Base-by-base conservation (phyloP, 2,797 vertebrate species). In the Myotis planiceps region DNA sequence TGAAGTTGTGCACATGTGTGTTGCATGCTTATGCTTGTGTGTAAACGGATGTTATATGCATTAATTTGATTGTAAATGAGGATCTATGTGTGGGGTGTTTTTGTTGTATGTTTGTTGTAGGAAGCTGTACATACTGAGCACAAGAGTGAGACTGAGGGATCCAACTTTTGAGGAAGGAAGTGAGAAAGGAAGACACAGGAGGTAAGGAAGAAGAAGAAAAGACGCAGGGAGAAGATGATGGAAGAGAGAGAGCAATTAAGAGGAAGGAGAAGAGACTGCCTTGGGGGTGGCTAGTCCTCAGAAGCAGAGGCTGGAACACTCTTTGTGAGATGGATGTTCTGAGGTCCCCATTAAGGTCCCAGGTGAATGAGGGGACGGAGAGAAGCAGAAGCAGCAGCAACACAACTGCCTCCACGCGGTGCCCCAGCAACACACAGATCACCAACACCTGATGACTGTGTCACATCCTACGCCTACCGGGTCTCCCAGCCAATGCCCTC, bases 21-120 rank as follows among this genome's bases (percentile, higher is more conserved):
- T 2, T 10, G 19, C 4, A 0, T 21, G 9, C 10, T 0, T 0
- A 15, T 29, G 47, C 6, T 2, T 25, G 0, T 37, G 6, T 10
- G 12, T 78, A 25, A 72, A 25, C 34, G 25, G 15, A 29, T 3
- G 1, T 25, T 21, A 34, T 42, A 18, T 18, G 23, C 15, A 10
- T 25, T 10, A 15, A 15, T 42, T 8, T 5, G 29, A 15, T 3
- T 34, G 3, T 6, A 10, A 18, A 23, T 29, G 60, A 78, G 80
- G 55, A 9, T 51, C 0, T 1, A 55, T 2, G 13, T 83, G 13
- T 2, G 0, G 23, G 0, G 19, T 69, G 42, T 84, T 37, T 29
- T n/a, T 42, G 9, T 5, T 47, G 5, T 16, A 18, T 39, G 69
- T 58, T 42, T 39, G 8, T 55, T 55, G 53, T 25, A 55, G 53